A percentile compares a stretch with the other conserved stretches of the same genome.
Conservation (phyloP, 53 echinoderm and acorn worm species). For the Paelopatides confundens region DNA sequence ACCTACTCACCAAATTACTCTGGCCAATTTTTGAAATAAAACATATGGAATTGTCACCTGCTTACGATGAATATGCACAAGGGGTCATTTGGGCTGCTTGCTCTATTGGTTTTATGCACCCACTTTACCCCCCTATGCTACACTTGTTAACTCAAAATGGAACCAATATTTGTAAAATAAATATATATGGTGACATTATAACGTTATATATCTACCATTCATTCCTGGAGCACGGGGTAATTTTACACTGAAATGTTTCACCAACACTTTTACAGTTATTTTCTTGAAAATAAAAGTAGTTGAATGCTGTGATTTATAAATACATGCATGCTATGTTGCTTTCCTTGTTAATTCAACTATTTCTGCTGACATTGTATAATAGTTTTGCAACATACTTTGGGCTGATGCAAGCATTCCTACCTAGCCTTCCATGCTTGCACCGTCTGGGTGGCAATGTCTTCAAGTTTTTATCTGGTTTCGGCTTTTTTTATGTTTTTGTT, state of each 20-base stretch:
- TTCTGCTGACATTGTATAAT: constrained; percentile 4
- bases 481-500: constrained; percentile 12
- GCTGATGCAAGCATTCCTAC: constrained; percentile 30
- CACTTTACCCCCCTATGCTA: not conserved
- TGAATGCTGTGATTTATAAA: not conserved
- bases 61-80: constrained; percentile 22
- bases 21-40: too few relatives aligned
- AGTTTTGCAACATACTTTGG: constrained; percentile 1
- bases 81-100: constrained; percentile 23
- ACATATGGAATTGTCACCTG: not conserved
- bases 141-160: too few relatives aligned
- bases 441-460: not conserved
- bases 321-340: constrained; percentile 6
- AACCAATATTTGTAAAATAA: too few relatives aligned
- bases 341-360: constrained; percentile 7
- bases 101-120: constrained; percentile 17
- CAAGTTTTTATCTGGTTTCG: not conserved
- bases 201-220: too few relatives aligned
- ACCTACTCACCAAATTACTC: too few relatives aligned
- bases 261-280: not conserved
- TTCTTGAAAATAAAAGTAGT: not conserved
- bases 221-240: too few relatives aligned
- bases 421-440: constrained; percentile 41
- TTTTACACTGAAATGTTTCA: not conserved
- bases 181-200: too few relatives aligned